phyloP scores from a whole-genome alignment of 1,140 invertebrate genomes.

The Dendroctonus valens region DNA sequence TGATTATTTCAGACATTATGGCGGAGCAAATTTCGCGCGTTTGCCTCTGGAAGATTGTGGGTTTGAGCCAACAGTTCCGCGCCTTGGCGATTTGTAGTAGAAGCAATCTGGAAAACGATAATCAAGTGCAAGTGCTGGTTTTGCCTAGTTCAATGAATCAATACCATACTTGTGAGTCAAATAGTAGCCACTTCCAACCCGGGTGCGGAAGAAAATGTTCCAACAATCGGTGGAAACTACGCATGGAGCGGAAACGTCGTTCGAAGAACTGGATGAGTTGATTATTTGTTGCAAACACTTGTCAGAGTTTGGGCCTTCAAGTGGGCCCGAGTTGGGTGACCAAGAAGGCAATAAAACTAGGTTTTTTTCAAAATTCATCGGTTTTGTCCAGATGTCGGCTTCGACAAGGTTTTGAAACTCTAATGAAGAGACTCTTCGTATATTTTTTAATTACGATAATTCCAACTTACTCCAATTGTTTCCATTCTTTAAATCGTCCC shows the following conservation, averaged over 20 bases:
- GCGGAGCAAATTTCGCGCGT: slow-evolving; percentile 28
- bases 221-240: slow-evolving; percentile 14
- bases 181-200: slow-evolving; percentile 19
- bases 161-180: slow-evolving; percentile 38
- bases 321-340: not conserved
- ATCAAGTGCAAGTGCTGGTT: not conserved
- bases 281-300: slow-evolving; percentile 28
- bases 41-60: slow-evolving; percentile 19
- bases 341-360: not conserved
- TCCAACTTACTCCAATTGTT: slow-evolving; percentile 30
- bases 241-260: not conserved
- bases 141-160: too few species aligned
- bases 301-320: slow-evolving; percentile 22
- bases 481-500: slow-evolving; percentile 18
- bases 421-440: slow-evolving; percentile 2
- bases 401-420: slow-evolving; percentile 29
- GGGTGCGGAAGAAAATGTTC: slow-evolving; percentile 20
- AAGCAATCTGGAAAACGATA: slow-evolving; percentile 34
- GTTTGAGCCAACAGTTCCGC: slow-evolving; percentile 31
- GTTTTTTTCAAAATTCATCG: slow-evolving; percentile 26
- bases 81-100: slow-evolving; percentile 36
- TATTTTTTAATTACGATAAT: not conserved
- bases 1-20: slow-evolving; percentile 34
- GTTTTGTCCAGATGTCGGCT: slow-evolving; percentile 29
- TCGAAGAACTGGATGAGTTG: slow-evolving; percentile 12